phyloP scores from a whole-genome alignment of 37 sponge, comb jelly and placozoan species.

The Eunapius fragilis region DNA sequence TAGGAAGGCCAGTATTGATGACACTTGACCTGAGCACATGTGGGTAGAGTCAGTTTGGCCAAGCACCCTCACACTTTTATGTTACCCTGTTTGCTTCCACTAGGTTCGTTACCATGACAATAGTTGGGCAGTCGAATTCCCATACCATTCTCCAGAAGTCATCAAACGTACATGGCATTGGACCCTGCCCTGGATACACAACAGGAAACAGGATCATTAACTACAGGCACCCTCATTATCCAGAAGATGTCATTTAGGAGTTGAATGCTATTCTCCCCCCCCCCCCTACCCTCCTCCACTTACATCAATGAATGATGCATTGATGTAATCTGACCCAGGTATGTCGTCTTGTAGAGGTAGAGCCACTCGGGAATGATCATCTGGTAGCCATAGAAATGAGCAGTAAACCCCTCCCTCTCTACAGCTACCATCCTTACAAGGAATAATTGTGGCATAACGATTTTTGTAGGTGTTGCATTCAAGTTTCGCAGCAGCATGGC shows the following conservation, averaged over 20 bases:
- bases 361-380: conserved; percentile 67
- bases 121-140: conserved; percentile 67
- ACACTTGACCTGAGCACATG: conserved; percentile 68
- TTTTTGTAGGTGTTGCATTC: conserved; percentile 63
- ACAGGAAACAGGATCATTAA: no score
- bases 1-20: conserved; percentile 91
- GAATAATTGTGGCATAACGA: conserved; percentile 77
- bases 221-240: no score
- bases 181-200: conserved; percentile 55
- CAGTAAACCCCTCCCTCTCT: background rate
- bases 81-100: conserved; percentile 68
- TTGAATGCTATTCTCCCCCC: no score
- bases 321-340: conserved; percentile 79
- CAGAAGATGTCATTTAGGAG: no score
- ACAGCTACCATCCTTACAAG: conserved; percentile 37
- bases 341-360: conserved; percentile 55
- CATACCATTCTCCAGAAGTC: conserved; percentile 81
- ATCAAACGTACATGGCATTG: conserved; percentile 46
- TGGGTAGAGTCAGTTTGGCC: background rate
- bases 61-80: background rate
- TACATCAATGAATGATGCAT: conserved; percentile 71
- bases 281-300: background rate
- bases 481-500: conserved; percentile 52
- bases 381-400: conserved; percentile 6
- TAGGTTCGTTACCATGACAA: conserved; percentile 77